These are phyloP conservation scores for Noctua pronuba DNA, from an alignment of 2,888 invertebrate species.

Conservation along the genomic window DNA sequence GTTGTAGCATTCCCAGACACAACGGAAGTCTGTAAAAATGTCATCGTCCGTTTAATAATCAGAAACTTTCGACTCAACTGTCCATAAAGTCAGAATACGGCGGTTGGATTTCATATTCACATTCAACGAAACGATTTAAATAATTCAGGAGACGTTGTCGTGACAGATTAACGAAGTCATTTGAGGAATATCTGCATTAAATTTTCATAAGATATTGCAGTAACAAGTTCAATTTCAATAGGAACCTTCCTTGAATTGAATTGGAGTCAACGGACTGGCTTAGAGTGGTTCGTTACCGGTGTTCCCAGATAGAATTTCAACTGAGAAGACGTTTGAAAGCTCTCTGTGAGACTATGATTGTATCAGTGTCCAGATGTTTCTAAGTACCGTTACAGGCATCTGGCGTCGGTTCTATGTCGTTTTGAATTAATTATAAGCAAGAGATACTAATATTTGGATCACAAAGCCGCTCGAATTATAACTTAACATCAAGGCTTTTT, in stretches of 20 bases:
- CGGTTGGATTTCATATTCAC: constrained; percentile 10
- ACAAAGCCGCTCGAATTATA: constrained; percentile 11
- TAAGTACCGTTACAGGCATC: constrained; percentile 2
- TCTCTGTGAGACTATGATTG: background rate
- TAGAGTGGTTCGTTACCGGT: constrained; percentile 27
- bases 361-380: constrained; percentile 27
- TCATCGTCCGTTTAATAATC: constrained; percentile 25
- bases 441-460: constrained; percentile 12
- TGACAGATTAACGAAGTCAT: constrained; percentile 30
- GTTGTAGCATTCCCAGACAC: constrained; percentile 31
- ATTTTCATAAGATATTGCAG: constrained; percentile 50
- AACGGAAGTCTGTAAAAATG: constrained; percentile 18
- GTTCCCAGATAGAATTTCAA: constrained; percentile 17
- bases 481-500: constrained; percentile 16
- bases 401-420: background rate
- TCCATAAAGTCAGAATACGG: constrained; percentile 1
- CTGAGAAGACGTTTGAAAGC: constrained; percentile 24
- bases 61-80: constrained; percentile 1
- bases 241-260: constrained; percentile 36
- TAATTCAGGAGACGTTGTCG: constrained; percentile 32
- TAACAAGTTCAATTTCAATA: constrained; percentile 49
- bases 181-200: constrained; percentile 25
- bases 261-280: constrained; percentile 39
- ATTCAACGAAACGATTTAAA: constrained; percentile 37
- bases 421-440: constrained; percentile 4